phyloP scores from a whole-genome alignment of 2,888 invertebrate species.

The Neoascia interrupta region DNA sequence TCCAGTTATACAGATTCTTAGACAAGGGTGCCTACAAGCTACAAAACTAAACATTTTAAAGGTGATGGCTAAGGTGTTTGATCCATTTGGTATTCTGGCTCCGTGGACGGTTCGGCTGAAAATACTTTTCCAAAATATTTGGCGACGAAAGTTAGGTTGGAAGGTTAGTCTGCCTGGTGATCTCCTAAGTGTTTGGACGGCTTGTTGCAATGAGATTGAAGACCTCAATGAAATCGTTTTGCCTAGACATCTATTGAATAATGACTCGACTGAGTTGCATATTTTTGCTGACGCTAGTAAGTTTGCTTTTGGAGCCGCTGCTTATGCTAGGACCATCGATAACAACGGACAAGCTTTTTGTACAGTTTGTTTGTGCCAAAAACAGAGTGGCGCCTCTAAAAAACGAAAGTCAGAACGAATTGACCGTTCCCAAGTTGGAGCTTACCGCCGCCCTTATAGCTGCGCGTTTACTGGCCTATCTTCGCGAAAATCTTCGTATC shows the following conservation, averaged over 20 bases:
- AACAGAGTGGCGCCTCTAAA: not conserved
- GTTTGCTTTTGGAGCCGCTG: conserved; percentile 7
- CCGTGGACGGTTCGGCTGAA: conserved; percentile 27
- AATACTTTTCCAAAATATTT: conserved; percentile 31
- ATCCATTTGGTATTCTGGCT: conserved; percentile 22
- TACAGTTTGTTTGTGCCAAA: not conserved
- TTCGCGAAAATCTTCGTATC: not conserved
- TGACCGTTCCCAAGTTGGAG: not conserved
- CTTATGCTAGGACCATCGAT: not conserved
- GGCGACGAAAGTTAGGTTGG: conserved; percentile 27
- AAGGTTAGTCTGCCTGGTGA: conserved; percentile 1
- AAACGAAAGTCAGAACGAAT: not conserved
- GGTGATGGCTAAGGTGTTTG: conserved; percentile 33
- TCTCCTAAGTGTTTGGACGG: conserved; percentile 8
- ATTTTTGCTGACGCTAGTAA: conserved; percentile 35
- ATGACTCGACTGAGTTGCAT: not conserved
- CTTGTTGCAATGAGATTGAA: conserved; percentile 8
- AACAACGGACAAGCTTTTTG: not conserved
- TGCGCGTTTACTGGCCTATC: not conserved
- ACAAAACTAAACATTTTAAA: conserved; percentile 16
- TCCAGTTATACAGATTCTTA: not conserved
- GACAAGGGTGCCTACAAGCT: not conserved
- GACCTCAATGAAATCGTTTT: conserved; percentile 7
- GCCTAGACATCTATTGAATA: not conserved
- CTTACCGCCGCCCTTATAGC: not conserved